Conservation (phyloP, 2,888 invertebrate species). For the Aelia acuminata region DNA sequence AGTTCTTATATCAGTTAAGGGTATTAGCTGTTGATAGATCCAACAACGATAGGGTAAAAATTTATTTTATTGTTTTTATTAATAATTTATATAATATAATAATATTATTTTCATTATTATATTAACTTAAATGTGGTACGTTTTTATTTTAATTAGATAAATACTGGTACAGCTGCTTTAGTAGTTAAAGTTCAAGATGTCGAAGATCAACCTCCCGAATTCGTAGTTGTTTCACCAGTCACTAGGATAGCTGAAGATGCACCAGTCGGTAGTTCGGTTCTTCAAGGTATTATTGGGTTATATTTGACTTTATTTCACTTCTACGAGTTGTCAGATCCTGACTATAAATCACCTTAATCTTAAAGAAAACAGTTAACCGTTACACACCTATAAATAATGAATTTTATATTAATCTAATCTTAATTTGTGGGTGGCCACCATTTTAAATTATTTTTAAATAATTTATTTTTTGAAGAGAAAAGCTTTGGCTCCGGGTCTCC, state of each 20-base stretch:
- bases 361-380: too few species aligned
- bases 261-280: slow-evolving; percentile 83
- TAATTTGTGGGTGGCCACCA: too few species aligned
- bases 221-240: slow-evolving; percentile 88
- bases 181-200: slow-evolving; percentile 89
- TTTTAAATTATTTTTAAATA: too few species aligned
- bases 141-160: slow-evolving; percentile 72
- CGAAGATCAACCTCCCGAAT: slow-evolving; percentile 93
- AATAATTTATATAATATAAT: too few species aligned
- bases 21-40: slow-evolving; percentile 88
- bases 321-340: background rate
- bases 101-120: background rate
- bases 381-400: too few species aligned
- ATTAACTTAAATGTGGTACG: background rate
- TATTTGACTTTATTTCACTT: slow-evolving; percentile 7
- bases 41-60: slow-evolving; percentile 74
- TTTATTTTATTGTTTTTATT: background rate
- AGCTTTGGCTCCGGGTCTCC: too few species aligned
- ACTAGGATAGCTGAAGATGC: slow-evolving; percentile 90
- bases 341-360: too few species aligned
- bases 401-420: too few species aligned
- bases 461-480: too few species aligned
- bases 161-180: slow-evolving; percentile 91
- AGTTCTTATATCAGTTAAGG: slow-evolving; percentile 87
- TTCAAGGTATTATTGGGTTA: slow-evolving; percentile 76